Evolutionary conservation across 2,797 vertebrate species (phyloP).

Genomic region (Silurus lanzhouensis): DNA sequence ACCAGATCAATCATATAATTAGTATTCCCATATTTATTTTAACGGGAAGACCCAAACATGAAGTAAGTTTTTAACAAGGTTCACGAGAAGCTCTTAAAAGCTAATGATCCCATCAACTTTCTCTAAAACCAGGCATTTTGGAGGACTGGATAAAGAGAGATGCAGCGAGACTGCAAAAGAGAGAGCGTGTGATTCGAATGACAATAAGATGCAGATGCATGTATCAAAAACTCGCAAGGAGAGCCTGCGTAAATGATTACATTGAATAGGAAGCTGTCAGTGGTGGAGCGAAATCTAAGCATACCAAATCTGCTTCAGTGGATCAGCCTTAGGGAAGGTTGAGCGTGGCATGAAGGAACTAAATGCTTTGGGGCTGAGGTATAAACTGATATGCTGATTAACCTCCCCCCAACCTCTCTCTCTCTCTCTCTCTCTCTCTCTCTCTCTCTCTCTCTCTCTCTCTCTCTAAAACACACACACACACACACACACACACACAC

Average conservation of each 20-base stretch:
- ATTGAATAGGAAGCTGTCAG: constrained; percentile 33
- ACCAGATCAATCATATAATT: not conserved
- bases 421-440: not conserved
- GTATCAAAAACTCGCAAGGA: constrained; percentile 23
- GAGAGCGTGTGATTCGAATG: constrained; percentile 43
- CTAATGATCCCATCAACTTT: constrained; percentile 16
- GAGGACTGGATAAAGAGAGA: constrained; percentile 1
- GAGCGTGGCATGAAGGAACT: constrained; percentile 18
- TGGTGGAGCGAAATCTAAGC: constrained; percentile 25
- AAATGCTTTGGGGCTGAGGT: constrained; percentile 26
- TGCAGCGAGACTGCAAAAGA: constrained; percentile 29
- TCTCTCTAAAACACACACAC: not conserved
- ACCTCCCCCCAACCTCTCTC: not conserved
- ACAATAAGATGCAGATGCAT: constrained; percentile 52
- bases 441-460: no score
- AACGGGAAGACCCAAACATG: not conserved
- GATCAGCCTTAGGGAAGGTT: constrained; percentile 15
- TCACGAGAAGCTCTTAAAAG: not conserved
- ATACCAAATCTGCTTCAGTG: constrained; percentile 19
- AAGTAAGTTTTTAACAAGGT: not conserved
- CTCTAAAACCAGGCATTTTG: constrained; percentile 18
- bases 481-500: not conserved
- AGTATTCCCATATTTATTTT: not conserved
- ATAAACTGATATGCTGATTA: constrained; percentile 26
- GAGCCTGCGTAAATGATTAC: constrained; percentile 40